These are phyloP conservation scores for Dusona sp. DNA, from an alignment of 2,888 invertebrate species.

Conservation along the genomic window DNA sequence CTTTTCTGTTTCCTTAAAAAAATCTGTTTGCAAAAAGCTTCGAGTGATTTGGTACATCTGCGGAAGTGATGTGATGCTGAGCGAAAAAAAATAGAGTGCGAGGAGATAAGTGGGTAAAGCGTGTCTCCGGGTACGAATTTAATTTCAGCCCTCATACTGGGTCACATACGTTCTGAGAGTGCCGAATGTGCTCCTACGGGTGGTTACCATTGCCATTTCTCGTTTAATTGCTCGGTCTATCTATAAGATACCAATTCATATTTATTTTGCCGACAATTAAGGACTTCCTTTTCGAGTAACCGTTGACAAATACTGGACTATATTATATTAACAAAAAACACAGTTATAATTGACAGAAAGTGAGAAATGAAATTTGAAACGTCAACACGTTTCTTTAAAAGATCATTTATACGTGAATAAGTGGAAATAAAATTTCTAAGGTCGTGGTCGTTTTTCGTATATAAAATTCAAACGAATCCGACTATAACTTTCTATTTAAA, in stretches of 20 bases:
- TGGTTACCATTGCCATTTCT: constrained; percentile 21
- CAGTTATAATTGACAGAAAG: not conserved
- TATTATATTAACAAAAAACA: not conserved
- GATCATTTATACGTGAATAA: not conserved
- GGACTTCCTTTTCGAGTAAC: not conserved
- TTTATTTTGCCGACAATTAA: constrained; percentile 33
- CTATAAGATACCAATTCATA: constrained; percentile 15
- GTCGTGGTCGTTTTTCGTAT: not conserved
- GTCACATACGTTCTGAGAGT: constrained; percentile 29
- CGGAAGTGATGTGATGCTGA: not conserved
- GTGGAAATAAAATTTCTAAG: not conserved
- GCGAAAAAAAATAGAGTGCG: constrained; percentile 11
- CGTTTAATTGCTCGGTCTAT: constrained; percentile 25
- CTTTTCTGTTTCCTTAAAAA: not conserved
- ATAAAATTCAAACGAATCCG: not conserved
- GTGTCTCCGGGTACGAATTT: constrained; percentile 46
- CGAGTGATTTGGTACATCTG: not conserved
- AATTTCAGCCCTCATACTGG: constrained; percentile 52
- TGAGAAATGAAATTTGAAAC: not conserved
- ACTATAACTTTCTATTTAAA: not conserved
- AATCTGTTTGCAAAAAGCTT: not conserved
- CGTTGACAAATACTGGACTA: not conserved
- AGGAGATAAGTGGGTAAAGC: constrained; percentile 20
- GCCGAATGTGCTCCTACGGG: not conserved
- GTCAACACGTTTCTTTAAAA: not conserved